These are phyloP conservation scores for Plutella xylostella DNA, from an alignment of 2,888 invertebrate species.

Conservation along the genomic window DNA sequence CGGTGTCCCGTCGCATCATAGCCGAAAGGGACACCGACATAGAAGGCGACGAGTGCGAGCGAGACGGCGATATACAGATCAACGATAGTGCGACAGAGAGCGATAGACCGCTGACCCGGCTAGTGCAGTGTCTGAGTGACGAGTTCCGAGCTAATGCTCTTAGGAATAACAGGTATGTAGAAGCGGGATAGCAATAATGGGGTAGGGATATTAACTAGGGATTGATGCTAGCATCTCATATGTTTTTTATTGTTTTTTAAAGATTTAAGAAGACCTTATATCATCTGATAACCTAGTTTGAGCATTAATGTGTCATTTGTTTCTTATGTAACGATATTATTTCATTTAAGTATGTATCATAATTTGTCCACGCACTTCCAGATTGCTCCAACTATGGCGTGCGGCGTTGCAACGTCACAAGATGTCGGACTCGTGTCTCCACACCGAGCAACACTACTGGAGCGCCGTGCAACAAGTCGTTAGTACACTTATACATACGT, in stretches of 20 bases:
- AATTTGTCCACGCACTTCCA: too few species aligned
- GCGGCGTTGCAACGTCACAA: slow-evolving; percentile 83
- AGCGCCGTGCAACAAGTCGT: slow-evolving; percentile 90
- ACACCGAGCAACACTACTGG: slow-evolving; percentile 84
- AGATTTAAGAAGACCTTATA: too few species aligned
- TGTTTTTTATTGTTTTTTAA: too few species aligned
- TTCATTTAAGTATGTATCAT: too few species aligned
- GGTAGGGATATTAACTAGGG: too few species aligned
- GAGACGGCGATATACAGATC: slow-evolving; percentile 23
- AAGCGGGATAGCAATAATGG: too few species aligned
- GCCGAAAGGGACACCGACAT: slow-evolving; percentile 59
- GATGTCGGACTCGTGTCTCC: slow-evolving; percentile 72
- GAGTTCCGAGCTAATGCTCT: slow-evolving; percentile 48
- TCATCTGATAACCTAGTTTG: too few species aligned
- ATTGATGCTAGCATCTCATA: too few species aligned
- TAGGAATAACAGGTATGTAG: slow-evolving; percentile 46
- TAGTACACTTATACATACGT: slow-evolving; percentile 35
- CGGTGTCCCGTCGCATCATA: slow-evolving; percentile 82
- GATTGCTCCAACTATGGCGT: slow-evolving; percentile 86
- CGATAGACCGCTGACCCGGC: slow-evolving; percentile 43
- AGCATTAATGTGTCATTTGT: slow-evolving; percentile 1
- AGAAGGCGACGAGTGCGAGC: slow-evolving; percentile 35
- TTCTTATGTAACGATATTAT: too few species aligned
- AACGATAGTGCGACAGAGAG: slow-evolving; percentile 27
- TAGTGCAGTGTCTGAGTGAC: slow-evolving; percentile 41